These are phyloP conservation scores for Saturnia pavonia DNA, from an alignment of 2,888 invertebrate species.

Conservation along the genomic window DNA sequence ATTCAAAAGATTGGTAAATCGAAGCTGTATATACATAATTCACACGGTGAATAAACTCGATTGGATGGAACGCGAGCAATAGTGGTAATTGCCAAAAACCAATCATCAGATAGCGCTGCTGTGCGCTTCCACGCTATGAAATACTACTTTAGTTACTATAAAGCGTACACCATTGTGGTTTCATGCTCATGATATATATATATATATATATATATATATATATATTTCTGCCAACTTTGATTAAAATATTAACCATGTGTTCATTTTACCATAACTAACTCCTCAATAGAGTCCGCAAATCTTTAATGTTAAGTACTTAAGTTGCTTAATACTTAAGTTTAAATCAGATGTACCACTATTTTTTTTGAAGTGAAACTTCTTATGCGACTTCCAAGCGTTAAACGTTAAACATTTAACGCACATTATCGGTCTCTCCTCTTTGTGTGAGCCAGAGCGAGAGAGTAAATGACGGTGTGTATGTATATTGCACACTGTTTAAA, in stretches of 20 bases:
- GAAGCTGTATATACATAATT: constrained; percentile 66
- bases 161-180: constrained; percentile 35
- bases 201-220: background rate
- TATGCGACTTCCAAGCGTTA: too few species aligned
- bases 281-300: background rate
- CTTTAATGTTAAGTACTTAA: too few species aligned
- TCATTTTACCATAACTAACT: background rate
- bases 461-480: too few species aligned
- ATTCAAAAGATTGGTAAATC: constrained; percentile 36
- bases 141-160: constrained; percentile 78
- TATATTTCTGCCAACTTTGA: background rate
- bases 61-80: constrained; percentile 77
- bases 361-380: too few species aligned
- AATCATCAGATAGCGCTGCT: constrained; percentile 81
- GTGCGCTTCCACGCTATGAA: constrained; percentile 72
- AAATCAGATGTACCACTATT: too few species aligned
- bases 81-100: constrained; percentile 82
- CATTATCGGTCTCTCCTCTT: too few species aligned
- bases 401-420: too few species aligned
- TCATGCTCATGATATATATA: background rate
- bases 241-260: background rate
- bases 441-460: too few species aligned
- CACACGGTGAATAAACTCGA: constrained; percentile 79
- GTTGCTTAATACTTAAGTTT: too few species aligned
- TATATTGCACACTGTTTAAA: too few species aligned